Percentiles rank a stretch among this genome's conserved stretches.
These are phyloP conservation scores for Myoxocephalus aenaeus DNA, from an alignment of 2,797 vertebrate genomes.

Conservation along the genomic window DNA sequence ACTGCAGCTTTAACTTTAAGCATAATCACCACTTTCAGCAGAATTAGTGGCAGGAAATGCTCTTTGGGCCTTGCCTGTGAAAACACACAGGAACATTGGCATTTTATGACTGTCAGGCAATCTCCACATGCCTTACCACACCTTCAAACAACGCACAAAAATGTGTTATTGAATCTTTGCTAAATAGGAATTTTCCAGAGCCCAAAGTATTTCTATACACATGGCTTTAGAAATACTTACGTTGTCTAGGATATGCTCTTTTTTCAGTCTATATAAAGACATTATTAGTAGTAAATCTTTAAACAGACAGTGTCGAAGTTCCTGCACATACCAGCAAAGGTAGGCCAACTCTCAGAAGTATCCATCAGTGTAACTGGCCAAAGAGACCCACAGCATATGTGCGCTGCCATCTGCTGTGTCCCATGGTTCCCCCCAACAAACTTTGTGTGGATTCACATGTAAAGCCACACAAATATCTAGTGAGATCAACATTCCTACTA, in stretches of 20 bases:
- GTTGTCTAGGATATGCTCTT: background rate
- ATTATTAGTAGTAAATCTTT: background rate
- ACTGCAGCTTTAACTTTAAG: background rate
- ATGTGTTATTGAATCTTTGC: background rate
- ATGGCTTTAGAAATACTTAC: background rate
- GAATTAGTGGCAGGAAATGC: background rate
- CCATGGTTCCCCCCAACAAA: conserved; percentile 61
- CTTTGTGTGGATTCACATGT: conserved; percentile 65
- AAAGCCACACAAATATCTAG: conserved; percentile 46
- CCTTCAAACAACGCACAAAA: background rate
- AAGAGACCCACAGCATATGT: conserved; percentile 71
- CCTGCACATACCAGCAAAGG: conserved; percentile 56
- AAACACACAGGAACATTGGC: background rate
- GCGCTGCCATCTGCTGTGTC: conserved; percentile 73
- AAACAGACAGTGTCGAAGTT: conserved; percentile 36
- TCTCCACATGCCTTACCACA: background rate
- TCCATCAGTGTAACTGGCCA: conserved; percentile 71
- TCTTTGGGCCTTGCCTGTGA: background rate
- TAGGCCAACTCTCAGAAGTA: conserved; percentile 72
- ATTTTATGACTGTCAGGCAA: background rate
- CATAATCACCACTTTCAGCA: background rate
- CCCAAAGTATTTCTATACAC: background rate
- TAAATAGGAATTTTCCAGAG: background rate
- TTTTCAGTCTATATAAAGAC: conserved; percentile 3
- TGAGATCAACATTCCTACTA: conserved; percentile 44